Evolutionary conservation across 1,140 invertebrate genomes (phyloP).

Genomic region (Heterodera schachtii): DNA sequence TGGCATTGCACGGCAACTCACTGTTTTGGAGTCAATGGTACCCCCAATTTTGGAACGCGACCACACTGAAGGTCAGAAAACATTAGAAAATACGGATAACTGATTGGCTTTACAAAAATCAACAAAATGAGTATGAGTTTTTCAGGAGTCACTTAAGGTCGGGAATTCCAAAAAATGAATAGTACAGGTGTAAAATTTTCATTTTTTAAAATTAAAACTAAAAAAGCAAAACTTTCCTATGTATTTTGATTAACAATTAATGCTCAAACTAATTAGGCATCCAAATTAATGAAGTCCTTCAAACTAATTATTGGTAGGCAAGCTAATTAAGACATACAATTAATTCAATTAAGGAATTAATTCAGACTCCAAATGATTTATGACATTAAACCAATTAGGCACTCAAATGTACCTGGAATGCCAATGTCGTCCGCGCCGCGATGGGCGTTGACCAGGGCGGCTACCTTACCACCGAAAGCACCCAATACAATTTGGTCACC

Average conservation of each 20-base stretch:
- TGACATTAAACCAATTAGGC: background rate
- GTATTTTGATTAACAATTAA: too few relatives aligned
- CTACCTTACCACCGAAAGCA: slow-evolving; percentile 14
- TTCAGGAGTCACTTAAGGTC: too few relatives aligned
- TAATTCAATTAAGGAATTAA: background rate
- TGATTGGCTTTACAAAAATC: too few relatives aligned
- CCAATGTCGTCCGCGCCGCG: slow-evolving; percentile 37
- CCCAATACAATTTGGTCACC: slow-evolving; percentile 5
- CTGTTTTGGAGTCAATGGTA: slow-evolving; percentile 41
- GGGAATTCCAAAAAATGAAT: too few relatives aligned
- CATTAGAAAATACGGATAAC: too few relatives aligned
- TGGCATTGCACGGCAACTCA: slow-evolving; percentile 32
- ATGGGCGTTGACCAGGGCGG: slow-evolving; percentile 40
- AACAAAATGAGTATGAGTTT: too few relatives aligned
- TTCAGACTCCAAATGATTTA: background rate
- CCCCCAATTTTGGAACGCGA: slow-evolving; percentile 3
- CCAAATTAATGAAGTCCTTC: too few relatives aligned
- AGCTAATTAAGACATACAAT: too few relatives aligned
- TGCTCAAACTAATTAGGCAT: too few relatives aligned
- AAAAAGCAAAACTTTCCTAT: background rate
- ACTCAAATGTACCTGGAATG: slow-evolving; percentile 26
- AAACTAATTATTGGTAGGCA: too few relatives aligned
- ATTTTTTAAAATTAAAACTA: too few relatives aligned
- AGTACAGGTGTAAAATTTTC: too few relatives aligned
- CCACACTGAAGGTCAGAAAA: background rate